Evolutionary conservation across 2,113 vertebrate species (phyloP), one percentile per base, ranked within the genome.

Genomic region (Aepyceros melampus): DNA sequence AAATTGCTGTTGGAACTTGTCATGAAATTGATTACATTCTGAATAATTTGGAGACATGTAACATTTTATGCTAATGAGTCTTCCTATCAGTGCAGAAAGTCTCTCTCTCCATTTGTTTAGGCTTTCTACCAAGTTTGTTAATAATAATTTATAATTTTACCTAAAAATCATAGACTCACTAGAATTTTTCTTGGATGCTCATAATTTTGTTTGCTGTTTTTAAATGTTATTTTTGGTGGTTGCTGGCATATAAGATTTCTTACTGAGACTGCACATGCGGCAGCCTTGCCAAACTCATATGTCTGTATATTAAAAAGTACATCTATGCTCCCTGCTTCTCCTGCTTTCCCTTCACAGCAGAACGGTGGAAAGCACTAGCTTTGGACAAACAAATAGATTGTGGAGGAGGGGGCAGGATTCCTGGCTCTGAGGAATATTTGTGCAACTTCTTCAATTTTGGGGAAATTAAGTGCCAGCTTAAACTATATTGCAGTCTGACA

Each of bases 331-430:
- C 40, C 23, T 67, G 7, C 15, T 16, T 31, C 74, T 5, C 13
- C 29, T 55, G 13, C 29, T 29, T 2, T 76, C 11, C 64, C 27
- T 19, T 83, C 29, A 19, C 8, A 67, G 49, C 31, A 60, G 47
- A 90, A 85, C 7, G 53, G 7, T 51, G 3, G 7, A 10, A 53
- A 51, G 53, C 16, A 15, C 2, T 2, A 1, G 14, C 36, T 31
- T 79, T 55, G 27, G 31, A 31, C 45, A 33, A 81, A 4, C 8
- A 89, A 23, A 2, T 12, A 11, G 2, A 2, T 10, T 12, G 23
- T 45, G 9, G 2, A 2, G 40, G 12, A 10, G 8, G 6, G 7
- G 3, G 6, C 14, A 36, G 36, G 43, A 15, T 5, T 21, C 40
- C 51, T 91, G 58, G 27, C 45, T 93, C 43, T 14, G 14, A 43